Percentiles rank a stretch among this genome's conserved stretches.
These are phyloP conservation scores for Drosophila kohkoa DNA, from an alignment of 1,140 invertebrate species.

Conservation along the genomic window DNA sequence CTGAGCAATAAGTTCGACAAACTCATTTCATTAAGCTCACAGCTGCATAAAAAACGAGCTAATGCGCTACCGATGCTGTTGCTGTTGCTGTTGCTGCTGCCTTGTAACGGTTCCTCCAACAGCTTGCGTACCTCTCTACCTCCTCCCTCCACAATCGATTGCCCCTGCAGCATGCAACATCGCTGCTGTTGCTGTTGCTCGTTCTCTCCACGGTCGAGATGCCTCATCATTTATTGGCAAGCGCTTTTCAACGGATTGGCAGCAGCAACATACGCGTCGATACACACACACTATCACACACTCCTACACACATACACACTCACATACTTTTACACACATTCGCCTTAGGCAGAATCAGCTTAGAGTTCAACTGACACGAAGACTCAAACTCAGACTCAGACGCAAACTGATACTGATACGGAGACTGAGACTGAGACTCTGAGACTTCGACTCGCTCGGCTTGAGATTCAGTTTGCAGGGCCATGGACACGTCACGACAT, in stretches of 20 bases:
- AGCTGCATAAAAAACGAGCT: conserved; percentile 75
- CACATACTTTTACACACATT: conserved; percentile 25
- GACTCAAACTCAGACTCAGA: background rate
- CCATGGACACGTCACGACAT: conserved; percentile 1
- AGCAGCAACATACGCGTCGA: conserved; percentile 48
- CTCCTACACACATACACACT: conserved; percentile 39
- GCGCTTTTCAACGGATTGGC: conserved; percentile 80
- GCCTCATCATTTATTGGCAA: conserved; percentile 81
- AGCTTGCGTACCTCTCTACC: background rate
- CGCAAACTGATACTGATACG: background rate
- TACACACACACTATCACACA: conserved; percentile 21
- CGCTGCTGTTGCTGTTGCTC: conserved; percentile 33
- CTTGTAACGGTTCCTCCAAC: conserved; percentile 2
- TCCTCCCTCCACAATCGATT: conserved; percentile 1
- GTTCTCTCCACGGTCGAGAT: conserved; percentile 43
- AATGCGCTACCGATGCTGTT: conserved; percentile 55
- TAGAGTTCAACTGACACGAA: conserved; percentile 9
- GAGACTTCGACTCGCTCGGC: background rate
- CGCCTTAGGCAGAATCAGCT: conserved; percentile 38
- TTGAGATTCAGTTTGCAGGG: conserved; percentile 10
- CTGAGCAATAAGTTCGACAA: conserved; percentile 79
- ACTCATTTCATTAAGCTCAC: conserved; percentile 80
- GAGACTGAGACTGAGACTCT: conserved; percentile 2
- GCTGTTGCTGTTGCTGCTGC: conserved; percentile 5
- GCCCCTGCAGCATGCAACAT: conserved; percentile 28